phyloP scores from a whole-genome alignment of 2,888 invertebrate genomes.

The Epinotia nisella region DNA sequence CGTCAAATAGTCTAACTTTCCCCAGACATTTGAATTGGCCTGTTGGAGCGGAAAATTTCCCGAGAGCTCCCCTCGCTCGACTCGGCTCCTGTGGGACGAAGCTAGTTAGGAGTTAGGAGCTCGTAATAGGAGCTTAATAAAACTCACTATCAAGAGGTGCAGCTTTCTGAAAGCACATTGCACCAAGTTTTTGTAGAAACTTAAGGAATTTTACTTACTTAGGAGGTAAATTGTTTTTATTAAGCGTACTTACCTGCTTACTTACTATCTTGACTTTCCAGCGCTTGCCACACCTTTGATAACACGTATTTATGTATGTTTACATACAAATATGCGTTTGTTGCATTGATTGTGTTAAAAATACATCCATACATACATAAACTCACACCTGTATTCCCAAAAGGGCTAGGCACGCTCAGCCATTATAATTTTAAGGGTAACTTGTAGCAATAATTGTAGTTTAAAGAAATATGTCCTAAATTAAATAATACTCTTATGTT shows the following conservation, averaged over 20 bases:
- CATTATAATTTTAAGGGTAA: no score
- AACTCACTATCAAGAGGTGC: background rate
- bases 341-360: no score
- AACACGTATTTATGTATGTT: background rate
- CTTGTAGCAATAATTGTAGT: no score
- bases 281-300: background rate
- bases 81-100: background rate
- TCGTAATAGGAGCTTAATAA: background rate
- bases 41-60: slow-evolving; percentile 17
- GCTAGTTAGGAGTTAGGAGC: background rate
- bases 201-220: background rate
- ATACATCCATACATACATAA: no score
- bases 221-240: background rate
- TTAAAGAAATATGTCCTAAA: no score
- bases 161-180: background rate
- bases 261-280: background rate
- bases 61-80: background rate
- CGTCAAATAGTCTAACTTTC: slow-evolving; percentile 12
- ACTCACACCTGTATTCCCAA: no score
- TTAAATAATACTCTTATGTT: no score
- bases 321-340: no score
- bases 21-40: slow-evolving; percentile 14
- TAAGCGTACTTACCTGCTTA: background rate
- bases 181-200: background rate
- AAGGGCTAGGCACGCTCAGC: no score